A percentile compares a stretch with the other conserved stretches of the same genome.
Conservation (phyloP, 2,888 invertebrate species). For the Diaphora mendica region DNA sequence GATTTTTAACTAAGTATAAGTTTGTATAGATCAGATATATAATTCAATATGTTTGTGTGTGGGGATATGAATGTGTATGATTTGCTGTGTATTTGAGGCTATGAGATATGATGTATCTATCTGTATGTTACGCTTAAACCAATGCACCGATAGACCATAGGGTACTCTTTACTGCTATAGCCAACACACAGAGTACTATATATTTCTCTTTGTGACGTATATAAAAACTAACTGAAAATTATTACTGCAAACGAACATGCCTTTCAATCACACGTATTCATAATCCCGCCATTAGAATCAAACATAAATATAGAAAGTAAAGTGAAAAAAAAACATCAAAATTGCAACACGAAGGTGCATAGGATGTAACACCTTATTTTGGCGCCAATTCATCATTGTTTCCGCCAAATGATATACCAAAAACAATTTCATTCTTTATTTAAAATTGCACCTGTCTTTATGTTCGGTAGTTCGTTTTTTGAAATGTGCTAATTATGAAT, state of each 20-base stretch:
- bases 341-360: slow-evolving; percentile 38
- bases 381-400: slow-evolving; percentile 51
- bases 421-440: slow-evolving; percentile 43
- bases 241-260: background rate
- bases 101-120: too few species aligned
- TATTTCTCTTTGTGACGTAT: background rate
- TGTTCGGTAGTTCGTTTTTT: slow-evolving; percentile 12
- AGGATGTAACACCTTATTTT: slow-evolving; percentile 53
- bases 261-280: slow-evolving; percentile 28
- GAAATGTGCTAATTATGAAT: slow-evolving; percentile 14
- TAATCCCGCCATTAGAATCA: slow-evolving; percentile 19
- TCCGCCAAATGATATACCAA: slow-evolving; percentile 39
- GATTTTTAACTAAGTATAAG: too few species aligned
- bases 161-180: too few species aligned
- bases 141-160: too few species aligned
- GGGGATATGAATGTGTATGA: too few species aligned
- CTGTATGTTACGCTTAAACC: too few species aligned
- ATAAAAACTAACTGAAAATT: background rate
- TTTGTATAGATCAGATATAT: too few species aligned
- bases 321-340: slow-evolving; percentile 20
- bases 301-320: slow-evolving; percentile 28
- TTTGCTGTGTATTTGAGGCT: too few species aligned
- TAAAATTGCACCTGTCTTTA: slow-evolving; percentile 42
- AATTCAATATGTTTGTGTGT: too few species aligned
- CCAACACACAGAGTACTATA: background rate